A percentile compares a stretch with the other conserved stretches of the same genome.
These are phyloP conservation scores for Enteromius afrohamiltoni DNA, from an alignment of 2,797 vertebrate genomes.

Conservation along the genomic window DNA sequence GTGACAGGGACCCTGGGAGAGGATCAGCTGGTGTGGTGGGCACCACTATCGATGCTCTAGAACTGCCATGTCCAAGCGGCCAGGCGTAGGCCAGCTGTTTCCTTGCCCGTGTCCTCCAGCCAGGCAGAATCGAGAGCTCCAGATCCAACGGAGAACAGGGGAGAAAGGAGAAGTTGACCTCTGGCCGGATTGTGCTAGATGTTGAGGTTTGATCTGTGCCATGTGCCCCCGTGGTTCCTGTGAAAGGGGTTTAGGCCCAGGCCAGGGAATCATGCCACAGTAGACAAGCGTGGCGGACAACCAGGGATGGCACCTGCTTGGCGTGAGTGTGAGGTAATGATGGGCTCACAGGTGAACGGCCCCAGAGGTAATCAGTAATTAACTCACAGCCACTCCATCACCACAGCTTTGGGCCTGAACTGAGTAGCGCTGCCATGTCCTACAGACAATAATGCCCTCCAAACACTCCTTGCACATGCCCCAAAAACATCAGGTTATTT, in stretches of 20 bases:
- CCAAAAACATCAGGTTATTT: constrained; percentile 16
- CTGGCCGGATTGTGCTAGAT: constrained; percentile 46
- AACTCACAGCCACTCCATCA: constrained; percentile 62
- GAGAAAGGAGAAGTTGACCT: constrained; percentile 51
- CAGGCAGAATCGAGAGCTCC: constrained; percentile 45
- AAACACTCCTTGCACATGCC: constrained; percentile 22
- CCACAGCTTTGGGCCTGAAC: constrained; percentile 49
- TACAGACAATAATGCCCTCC: constrained; percentile 54
- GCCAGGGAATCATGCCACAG: constrained; percentile 44
- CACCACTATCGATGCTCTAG: constrained; percentile 93
- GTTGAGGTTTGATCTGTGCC: constrained; percentile 7
- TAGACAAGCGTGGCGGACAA: constrained; percentile 51
- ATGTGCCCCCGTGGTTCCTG: constrained; percentile 5
- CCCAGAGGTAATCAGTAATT: constrained; percentile 65
- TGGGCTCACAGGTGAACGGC: constrained; percentile 61
- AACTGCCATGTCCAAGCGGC: constrained; percentile 85
- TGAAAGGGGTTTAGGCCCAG: constrained; percentile 30
- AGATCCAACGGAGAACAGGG: constrained; percentile 15
- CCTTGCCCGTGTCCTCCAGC: constrained; percentile 65
- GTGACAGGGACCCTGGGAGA: constrained; percentile 94
- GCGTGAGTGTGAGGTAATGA: constrained; percentile 56
- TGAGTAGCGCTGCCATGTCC: constrained; percentile 55
- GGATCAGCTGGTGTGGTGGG: constrained; percentile 97
- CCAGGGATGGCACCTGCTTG: constrained; percentile 63
- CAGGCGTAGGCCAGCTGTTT: constrained; percentile 94